Base-by-base conservation (phyloP, 2,888 invertebrate species). In the Branchinecta sandiegonensis region DNA sequence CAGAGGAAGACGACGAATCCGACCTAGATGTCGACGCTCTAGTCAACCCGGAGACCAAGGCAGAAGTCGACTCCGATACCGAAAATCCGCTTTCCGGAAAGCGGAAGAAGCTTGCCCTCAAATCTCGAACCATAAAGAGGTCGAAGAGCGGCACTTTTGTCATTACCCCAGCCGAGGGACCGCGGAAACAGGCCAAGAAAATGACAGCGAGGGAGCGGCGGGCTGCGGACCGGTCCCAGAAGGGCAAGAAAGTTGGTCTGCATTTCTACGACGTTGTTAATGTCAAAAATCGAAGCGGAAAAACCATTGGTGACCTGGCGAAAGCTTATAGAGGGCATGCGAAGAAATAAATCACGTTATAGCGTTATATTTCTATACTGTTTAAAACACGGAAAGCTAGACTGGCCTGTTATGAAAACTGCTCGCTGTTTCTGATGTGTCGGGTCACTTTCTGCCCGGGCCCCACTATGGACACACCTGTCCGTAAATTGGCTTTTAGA, bases 201-300 rank as follows among this genome's bases (percentile, higher is more conserved):
- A 73, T 73, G 65, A 90, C 88, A 2, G 88, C 89, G 65, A 90
- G 88, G 78, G 84, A 90, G 75, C 83, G 85, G 72, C 83, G 92
- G 72, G 86, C 88, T 0, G 73, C 85, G 4, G 89, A 90, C 71
- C 82, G 91, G 73, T 83, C 86, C 12, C 83, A 83, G 72, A 89
- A 87, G 73, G 82, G 89, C 12, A 89, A 86, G 76, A 91, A 89
- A 76, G 85, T 89, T 70, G 92, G 92, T 73, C 90, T 88, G 77
- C 89, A 92, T 79, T 92, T 92, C 77, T 92, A 92, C 78, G 90
- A 90, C 82, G 85, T 87, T 47, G 82, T 88, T 11, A 92, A 93
- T 81, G 92, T 92, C 68, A 92, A 92, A 77, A 92, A 92, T 78
- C 85, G 86, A 73, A 90, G 65, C 37, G 48, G 56, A 47, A 69